These are phyloP conservation scores for Fistularia tabacaria DNA, from an alignment of 2,797 vertebrate genomes.

Conservation along the genomic window DNA sequence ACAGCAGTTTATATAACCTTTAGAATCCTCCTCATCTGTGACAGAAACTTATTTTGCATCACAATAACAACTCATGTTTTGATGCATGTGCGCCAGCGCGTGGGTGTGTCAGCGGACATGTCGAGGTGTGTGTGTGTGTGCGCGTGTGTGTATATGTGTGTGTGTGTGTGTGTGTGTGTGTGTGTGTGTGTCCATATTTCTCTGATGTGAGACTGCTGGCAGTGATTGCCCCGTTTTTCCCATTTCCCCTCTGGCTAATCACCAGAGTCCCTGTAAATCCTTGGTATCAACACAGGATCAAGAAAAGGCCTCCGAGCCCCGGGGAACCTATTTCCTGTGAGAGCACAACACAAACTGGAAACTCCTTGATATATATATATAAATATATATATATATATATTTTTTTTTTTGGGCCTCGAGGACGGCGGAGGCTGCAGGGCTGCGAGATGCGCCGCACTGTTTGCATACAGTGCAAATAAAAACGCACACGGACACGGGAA, in stretches of 20 bases:
- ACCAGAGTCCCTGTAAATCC: slow-evolving; percentile 74
- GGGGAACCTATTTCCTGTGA: slow-evolving; percentile 69
- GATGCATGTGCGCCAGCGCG: neutral
- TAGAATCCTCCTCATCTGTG: slow-evolving; percentile 28
- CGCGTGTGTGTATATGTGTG: no score
- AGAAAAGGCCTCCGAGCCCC: slow-evolving; percentile 64
- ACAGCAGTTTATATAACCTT: slow-evolving; percentile 54
- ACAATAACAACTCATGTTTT: slow-evolving; percentile 21
- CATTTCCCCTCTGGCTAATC: slow-evolving; percentile 75
- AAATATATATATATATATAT: slow-evolving; percentile 54
- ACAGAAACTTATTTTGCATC: slow-evolving; percentile 28
- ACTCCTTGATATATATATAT: slow-evolving; percentile 58
- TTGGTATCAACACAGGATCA: slow-evolving; percentile 70
- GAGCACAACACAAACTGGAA: slow-evolving; percentile 66
- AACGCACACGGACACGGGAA: no score
- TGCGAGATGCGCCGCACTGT: slow-evolving; percentile 40
- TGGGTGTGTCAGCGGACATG: neutral
- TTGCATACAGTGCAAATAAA: neutral
- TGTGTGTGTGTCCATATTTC: slow-evolving; percentile 53
- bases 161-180: neutral
- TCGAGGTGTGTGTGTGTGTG: slow-evolving; percentile 35
- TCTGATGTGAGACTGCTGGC: slow-evolving; percentile 64
- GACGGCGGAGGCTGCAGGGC: slow-evolving; percentile 57
- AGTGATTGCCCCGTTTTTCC: slow-evolving; percentile 70
- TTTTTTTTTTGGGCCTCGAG: slow-evolving; percentile 56